These are phyloP conservation scores for Rostratula benghalensis DNA, from an alignment of 2,113 vertebrate genomes.

Conservation along the genomic window DNA sequence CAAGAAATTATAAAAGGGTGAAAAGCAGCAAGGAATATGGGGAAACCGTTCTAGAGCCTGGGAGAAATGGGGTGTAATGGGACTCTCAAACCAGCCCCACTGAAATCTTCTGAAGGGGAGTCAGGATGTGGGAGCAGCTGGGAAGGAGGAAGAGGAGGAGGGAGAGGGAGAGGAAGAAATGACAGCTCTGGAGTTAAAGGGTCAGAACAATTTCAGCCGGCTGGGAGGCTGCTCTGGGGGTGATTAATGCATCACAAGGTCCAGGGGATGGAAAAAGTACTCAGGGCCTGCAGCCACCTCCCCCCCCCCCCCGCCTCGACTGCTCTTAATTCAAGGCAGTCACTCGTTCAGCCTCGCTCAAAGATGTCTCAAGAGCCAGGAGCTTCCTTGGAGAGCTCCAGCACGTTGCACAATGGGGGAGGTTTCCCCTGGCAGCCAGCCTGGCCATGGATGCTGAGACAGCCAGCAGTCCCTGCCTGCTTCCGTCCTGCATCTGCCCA, in stretches of 20 bases:
- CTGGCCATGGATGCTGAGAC: background rate
- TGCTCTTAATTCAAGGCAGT: slow-evolving; percentile 8
- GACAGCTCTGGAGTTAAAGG: background rate
- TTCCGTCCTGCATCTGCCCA: background rate
- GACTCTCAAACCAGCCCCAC: background rate
- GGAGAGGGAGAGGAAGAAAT: background rate
- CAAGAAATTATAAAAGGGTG: background rate
- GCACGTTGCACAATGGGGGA: background rate
- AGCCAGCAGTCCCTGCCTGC: slow-evolving; percentile 4
- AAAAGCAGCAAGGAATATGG: background rate
- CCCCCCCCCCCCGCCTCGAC: background rate
- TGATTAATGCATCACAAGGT: slow-evolving; percentile 58
- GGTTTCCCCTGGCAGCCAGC: slow-evolving; percentile 7
- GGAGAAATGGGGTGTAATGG: background rate
- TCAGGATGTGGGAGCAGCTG: background rate
- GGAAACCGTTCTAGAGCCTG: background rate
- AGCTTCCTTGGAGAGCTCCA: slow-evolving; percentile 42
- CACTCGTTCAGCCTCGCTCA: background rate
- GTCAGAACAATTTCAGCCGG: background rate
- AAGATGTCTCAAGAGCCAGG: slow-evolving; percentile 31
- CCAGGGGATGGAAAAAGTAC: slow-evolving; percentile 36
- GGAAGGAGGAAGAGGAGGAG: background rate
- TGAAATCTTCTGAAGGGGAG: background rate
- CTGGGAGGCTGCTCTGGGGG: background rate
- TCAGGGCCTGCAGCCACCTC: background rate